These are phyloP conservation scores for Protobothrops flavoviridis DNA, from an alignment of 2,113 vertebrate genomes.

Conservation along the genomic window DNA sequence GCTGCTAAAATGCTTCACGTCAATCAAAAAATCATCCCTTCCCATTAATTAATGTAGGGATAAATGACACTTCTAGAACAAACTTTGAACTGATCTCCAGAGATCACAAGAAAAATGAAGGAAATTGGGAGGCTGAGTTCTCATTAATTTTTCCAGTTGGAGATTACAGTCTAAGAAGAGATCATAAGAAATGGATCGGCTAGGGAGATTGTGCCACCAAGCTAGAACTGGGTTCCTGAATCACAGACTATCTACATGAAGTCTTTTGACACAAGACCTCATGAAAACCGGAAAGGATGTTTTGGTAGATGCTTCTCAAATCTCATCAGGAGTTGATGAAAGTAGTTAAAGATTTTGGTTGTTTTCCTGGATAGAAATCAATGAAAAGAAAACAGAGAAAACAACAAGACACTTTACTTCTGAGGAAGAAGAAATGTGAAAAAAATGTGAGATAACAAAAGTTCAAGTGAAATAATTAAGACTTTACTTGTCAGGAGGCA, in stretches of 20 bases:
- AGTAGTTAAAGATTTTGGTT: background rate
- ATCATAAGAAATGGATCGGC: background rate
- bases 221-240: background rate
- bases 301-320: background rate
- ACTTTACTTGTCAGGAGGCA: background rate
- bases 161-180: background rate
- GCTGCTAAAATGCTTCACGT: background rate
- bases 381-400: background rate
- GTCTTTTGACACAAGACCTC: background rate
- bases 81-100: background rate
- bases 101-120: background rate
- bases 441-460: background rate
- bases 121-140: background rate
- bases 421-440: background rate
- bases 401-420: background rate
- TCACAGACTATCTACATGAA: background rate
- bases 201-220: background rate
- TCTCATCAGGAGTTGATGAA: background rate
- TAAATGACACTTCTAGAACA: background rate
- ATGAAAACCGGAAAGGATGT: background rate
- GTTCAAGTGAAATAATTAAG: background rate
- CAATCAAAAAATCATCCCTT: background rate
- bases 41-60: background rate
- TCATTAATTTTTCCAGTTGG: background rate
- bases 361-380: background rate